A percentile compares a stretch with the other conserved stretches of the same genome.
These are phyloP conservation scores for Cephus rjabovi DNA, from an alignment of 2,888 invertebrate genomes.

Conservation along the genomic window DNA sequence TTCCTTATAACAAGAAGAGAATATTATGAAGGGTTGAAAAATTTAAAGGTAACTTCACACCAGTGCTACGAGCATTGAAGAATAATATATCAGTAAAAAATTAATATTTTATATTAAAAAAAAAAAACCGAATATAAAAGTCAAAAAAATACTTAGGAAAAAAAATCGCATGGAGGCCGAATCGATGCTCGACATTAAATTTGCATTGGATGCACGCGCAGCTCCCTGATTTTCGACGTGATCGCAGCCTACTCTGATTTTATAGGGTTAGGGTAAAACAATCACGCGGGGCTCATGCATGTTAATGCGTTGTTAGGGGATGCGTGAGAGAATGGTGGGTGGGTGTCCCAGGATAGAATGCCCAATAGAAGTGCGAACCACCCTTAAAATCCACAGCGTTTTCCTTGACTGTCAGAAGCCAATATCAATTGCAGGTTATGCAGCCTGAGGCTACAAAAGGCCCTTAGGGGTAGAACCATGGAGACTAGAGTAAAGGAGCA, in stretches of 20 bases:
- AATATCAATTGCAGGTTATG: slow-evolving; percentile 20
- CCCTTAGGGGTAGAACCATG: too few species aligned
- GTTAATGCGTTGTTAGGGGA: slow-evolving; percentile 65
- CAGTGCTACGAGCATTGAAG: too few species aligned
- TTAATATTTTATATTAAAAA: too few species aligned
- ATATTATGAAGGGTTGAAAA: too few species aligned
- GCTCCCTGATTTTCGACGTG: slow-evolving; percentile 29
- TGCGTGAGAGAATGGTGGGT: slow-evolving; percentile 33
- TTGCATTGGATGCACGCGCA: slow-evolving; percentile 51
- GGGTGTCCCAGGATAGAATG: slow-evolving; percentile 49
- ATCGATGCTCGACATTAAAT: slow-evolving; percentile 56
- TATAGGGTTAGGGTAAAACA: slow-evolving; percentile 61
- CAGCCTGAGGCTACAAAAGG: background rate
- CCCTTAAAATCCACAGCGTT: slow-evolving; percentile 44
- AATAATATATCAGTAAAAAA: too few species aligned
- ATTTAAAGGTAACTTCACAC: too few species aligned
- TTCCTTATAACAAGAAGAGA: background rate
- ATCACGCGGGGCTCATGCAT: slow-evolving; percentile 66
- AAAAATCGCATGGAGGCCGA: background rate
- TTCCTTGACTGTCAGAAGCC: slow-evolving; percentile 41
- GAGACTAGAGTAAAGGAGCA: too few species aligned
- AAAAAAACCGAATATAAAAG: too few species aligned
- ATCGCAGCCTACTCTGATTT: slow-evolving; percentile 53
- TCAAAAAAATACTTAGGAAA: accelerated
- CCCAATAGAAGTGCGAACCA: slow-evolving; percentile 59